Evolutionary conservation across 1,140 invertebrate genomes (phyloP), one percentile per base, ranked within the genome.

Genomic region (Potamilus streckersoni): DNA sequence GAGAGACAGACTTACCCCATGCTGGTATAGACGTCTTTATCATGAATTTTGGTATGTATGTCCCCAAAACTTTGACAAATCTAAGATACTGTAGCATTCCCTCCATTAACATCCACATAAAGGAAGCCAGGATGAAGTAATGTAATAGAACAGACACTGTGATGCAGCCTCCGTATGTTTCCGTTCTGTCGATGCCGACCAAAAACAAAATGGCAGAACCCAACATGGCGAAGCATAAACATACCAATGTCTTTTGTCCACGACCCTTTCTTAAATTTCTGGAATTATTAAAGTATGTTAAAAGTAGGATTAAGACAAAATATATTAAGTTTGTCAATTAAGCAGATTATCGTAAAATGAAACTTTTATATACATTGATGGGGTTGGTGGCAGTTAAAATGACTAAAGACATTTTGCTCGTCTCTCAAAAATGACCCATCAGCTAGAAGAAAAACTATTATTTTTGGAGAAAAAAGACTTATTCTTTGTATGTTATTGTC

Each of bases 61-160:
- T 89, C 13, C 89, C 88, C n/a, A 91, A 79, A 31, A 91, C 89
- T 74, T 90, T 90, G 57, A 91, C 91, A 82, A 91, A 90, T 70
- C 88, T 82, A 12, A 91, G 79, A 73, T 91, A 91, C 80, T 91
- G 90, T 17, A 91, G 80, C 19, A 90, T 76, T 0, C 86, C 90
- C 76, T 91, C 90, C 12, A 91, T 87, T 38, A 91, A 77, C 90
- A 91, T 91, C 91, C 91, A 91, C 71, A 88, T 85, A 74, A 91
- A 91, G 13, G 90, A 87, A 0, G 86, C 88, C 23, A 91, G 80
- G 59, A 91, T 84, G 73, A 91, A 89, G 77, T 91, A 91, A 74
- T 91, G 91, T 17, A 91, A 80, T 19, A 90, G 71, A 3, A 84
- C 87, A 6, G 90, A 88, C 20, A 90, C 84, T 13, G 74, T 76